A percentile compares a stretch with the other conserved stretches of the same genome.
These are phyloP conservation scores for Calonectris borealis DNA, from an alignment of 2,113 vertebrate species.

Conservation along the genomic window DNA sequence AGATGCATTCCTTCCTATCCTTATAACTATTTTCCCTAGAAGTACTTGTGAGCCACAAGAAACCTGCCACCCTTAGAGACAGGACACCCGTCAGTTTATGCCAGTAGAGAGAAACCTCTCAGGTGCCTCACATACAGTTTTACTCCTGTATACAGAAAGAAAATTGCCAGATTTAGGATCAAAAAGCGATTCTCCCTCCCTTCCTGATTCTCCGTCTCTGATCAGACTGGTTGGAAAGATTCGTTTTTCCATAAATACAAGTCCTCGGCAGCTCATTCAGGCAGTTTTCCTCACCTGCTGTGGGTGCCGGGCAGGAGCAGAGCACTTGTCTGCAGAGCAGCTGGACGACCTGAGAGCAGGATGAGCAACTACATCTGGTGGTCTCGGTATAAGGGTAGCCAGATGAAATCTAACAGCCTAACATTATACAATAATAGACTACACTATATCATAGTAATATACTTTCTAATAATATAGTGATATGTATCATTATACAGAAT, in stretches of 20 bases:
- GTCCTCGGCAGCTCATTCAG: not conserved
- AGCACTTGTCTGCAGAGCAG: not conserved
- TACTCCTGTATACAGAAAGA: not conserved
- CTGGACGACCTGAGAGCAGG: not conserved
- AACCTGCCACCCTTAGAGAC: not conserved
- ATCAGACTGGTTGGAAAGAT: not conserved
- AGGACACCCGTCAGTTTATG: not conserved
- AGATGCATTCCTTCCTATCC: not conserved
- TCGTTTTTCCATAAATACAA: not conserved
- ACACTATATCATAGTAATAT: not conserved
- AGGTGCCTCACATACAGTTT: not conserved
- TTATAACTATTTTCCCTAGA: not conserved
- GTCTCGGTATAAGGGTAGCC: rapidly evolving
- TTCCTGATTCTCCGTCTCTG: not conserved
- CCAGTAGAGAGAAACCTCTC: not conserved
- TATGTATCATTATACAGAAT: not conserved
- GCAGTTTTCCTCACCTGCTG: not conserved
- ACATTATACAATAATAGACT: not conserved
- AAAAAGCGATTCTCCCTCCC: not conserved
- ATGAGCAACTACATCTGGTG: not conserved
- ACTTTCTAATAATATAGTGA: not conserved
- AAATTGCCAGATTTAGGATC: not conserved
- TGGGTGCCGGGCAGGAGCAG: not conserved
- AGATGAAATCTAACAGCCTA: not conserved
- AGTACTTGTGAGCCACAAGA: not conserved